Percentiles rank a stretch among this genome's conserved stretches.
phyloP scores from a whole-genome alignment of 2,797 vertebrate species.

The Pristis pectinata region DNA sequence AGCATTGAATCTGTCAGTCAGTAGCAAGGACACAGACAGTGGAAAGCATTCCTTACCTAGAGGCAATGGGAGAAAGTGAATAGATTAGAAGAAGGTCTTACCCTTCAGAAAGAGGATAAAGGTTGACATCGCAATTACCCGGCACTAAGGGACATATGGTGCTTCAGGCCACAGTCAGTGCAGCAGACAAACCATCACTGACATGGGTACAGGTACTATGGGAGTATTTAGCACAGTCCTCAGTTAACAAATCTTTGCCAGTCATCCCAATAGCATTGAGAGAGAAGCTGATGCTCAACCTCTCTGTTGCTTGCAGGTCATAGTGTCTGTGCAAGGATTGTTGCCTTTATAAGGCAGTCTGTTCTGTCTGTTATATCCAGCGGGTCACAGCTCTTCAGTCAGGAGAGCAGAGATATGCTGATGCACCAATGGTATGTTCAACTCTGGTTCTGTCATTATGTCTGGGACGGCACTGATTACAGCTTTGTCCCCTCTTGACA shows the following conservation, averaged over 20 bases:
- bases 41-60: not conserved
- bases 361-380: not conserved
- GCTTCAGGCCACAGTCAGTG: conserved; percentile 10
- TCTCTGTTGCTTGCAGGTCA: not conserved
- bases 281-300: not conserved
- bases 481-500: not conserved
- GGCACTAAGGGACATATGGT: not conserved
- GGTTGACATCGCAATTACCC: conserved; percentile 1
- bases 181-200: conserved; percentile 6
- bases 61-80: not conserved
- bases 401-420: not conserved
- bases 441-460: not conserved
- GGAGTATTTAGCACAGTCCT: not conserved
- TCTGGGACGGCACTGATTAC: not conserved
- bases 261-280: not conserved
- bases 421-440: not conserved
- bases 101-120: conserved; percentile 28
- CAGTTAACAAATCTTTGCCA: not conserved
- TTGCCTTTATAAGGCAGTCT: not conserved
- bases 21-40: conserved; percentile 13
- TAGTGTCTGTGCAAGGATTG: not conserved
- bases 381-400: not conserved
- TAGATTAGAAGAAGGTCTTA: conserved; percentile 3
- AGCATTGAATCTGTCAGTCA: not conserved
- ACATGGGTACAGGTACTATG: not conserved